Evolutionary conservation across 2,113 vertebrate genomes (phyloP).

Genomic region (Cisticola juncidis): DNA sequence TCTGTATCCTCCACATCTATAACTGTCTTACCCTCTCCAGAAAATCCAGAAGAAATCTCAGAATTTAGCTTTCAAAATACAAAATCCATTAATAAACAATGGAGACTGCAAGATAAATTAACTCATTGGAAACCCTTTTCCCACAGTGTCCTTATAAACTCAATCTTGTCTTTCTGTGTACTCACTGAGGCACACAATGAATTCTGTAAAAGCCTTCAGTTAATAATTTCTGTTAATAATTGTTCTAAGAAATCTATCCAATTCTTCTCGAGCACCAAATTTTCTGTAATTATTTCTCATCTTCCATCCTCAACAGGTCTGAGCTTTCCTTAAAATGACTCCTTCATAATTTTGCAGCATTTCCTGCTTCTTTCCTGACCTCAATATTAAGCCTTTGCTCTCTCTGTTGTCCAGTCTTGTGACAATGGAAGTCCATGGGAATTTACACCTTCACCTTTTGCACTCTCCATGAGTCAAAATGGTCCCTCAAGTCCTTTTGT

Average conservation of each 20-base stretch:
- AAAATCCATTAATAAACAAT: background rate
- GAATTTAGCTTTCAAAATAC: background rate
- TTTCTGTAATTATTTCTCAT: background rate
- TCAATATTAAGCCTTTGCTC: background rate
- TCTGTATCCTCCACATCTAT: background rate
- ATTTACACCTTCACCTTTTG: background rate
- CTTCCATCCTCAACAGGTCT: background rate
- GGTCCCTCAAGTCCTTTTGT: background rate
- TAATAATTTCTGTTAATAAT: background rate
- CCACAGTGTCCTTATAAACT: background rate
- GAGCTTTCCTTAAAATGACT: background rate
- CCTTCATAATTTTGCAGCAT: background rate
- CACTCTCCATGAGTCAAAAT: background rate
- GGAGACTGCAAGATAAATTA: background rate
- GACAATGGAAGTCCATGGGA: rapidly evolving
- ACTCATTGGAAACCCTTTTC: background rate
- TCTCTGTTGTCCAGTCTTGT: background rate
- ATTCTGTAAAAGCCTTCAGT: background rate
- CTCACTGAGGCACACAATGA: background rate
- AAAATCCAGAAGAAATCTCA: background rate
- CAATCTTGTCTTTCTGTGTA: background rate
- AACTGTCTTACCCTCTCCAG: background rate
- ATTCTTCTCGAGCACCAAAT: background rate
- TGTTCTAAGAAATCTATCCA: background rate
- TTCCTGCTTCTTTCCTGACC: background rate